phyloP scores from a whole-genome alignment of 2,113 vertebrate genomes.

The Catharus bicknelli region DNA sequence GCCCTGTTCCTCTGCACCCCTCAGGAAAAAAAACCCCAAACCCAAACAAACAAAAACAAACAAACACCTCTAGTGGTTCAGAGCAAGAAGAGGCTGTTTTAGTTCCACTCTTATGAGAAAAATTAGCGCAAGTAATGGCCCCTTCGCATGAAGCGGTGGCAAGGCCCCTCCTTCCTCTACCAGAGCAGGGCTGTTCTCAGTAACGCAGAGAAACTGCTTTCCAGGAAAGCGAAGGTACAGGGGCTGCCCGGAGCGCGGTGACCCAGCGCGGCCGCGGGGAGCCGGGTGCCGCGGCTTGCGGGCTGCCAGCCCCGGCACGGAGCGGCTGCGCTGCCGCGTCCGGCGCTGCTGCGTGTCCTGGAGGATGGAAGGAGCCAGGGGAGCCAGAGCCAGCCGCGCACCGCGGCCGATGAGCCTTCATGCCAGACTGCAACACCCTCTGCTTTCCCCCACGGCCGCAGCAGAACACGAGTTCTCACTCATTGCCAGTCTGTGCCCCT shows the following conservation, averaged over 20 bases:
- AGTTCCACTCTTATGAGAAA: background rate
- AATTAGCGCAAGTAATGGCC: slow-evolving; percentile 1
- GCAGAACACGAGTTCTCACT: background rate
- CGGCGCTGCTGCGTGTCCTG: fast-evolving
- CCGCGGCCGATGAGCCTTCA: fast-evolving
- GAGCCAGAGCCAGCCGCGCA: fast-evolving
- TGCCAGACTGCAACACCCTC: background rate
- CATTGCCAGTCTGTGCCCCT: fast-evolving
- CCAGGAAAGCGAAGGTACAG: slow-evolving; percentile 51
- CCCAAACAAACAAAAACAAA: background rate
- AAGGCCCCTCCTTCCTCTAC: background rate
- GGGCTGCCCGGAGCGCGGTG: background rate
- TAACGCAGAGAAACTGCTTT: slow-evolving; percentile 41
- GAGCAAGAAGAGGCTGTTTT: background rate
- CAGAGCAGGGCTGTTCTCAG: slow-evolving; percentile 39
- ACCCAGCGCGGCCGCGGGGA: background rate
- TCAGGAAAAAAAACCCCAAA: background rate
- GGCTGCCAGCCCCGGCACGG: background rate
- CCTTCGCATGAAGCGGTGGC: background rate
- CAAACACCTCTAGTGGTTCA: background rate
- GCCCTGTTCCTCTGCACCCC: background rate
- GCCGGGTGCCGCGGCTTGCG: background rate
- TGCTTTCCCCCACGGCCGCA: background rate
- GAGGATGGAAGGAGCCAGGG: background rate
- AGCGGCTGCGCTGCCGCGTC: background rate